Conservation (phyloP, 2,113 vertebrate species). For the Neodon shergylaensis region DNA sequence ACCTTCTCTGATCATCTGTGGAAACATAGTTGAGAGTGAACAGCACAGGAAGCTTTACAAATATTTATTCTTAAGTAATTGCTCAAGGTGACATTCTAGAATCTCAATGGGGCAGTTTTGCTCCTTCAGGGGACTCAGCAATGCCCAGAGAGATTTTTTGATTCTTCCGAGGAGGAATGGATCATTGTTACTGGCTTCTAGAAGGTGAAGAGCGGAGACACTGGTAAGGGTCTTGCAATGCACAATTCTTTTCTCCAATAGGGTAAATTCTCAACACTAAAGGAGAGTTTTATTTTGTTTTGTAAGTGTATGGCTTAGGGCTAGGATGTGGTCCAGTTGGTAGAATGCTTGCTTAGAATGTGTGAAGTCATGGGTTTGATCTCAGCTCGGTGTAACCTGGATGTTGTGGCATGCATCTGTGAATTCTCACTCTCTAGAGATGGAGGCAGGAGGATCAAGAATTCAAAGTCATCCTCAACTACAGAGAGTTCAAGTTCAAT, state of each 20-base stretch:
- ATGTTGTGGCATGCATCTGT: background rate
- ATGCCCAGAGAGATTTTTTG: background rate
- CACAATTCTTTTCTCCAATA: accelerated
- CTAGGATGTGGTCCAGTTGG: background rate
- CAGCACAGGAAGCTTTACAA: background rate
- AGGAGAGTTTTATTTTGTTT: background rate
- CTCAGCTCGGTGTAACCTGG: background rate
- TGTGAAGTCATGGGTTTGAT: too few relatives aligned
- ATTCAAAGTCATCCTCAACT: background rate
- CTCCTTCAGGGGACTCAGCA: too few relatives aligned
- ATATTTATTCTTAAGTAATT: background rate
- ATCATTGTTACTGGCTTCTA: background rate
- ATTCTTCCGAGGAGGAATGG: background rate
- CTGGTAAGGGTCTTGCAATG: accelerated
- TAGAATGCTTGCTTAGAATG: background rate
- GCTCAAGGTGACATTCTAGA: background rate
- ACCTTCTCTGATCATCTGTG: background rate
- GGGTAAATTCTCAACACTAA: accelerated
- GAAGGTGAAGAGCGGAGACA: background rate
- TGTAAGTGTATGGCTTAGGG: background rate
- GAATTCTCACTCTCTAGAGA: background rate
- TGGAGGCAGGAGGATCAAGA: background rate
- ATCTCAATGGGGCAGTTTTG: background rate
- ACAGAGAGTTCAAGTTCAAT: background rate
- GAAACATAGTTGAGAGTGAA: background rate